Evolutionary conservation across 2,888 invertebrate species (phyloP).

Genomic region (Anodontia alba): DNA sequence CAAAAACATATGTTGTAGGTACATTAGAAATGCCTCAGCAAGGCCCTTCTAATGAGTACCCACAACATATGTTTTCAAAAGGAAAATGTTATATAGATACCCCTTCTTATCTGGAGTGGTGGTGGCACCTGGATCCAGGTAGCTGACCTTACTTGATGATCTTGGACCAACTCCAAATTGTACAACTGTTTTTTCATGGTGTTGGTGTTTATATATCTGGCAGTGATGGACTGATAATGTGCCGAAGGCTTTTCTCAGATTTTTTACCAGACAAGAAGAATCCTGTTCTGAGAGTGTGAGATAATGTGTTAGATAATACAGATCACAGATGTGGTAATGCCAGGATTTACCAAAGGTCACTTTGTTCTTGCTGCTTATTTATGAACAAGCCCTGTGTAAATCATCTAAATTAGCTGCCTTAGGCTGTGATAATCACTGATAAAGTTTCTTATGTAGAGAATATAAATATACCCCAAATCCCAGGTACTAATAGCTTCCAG

Average conservation of each 20-base stretch:
- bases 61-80: too few species aligned
- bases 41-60: too few species aligned
- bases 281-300: conserved; percentile 4
- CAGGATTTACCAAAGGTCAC: conserved; percentile 12
- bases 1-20: too few species aligned
- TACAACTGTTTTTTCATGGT: conserved; percentile 2
- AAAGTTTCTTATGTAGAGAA: background rate
- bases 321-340: conserved; percentile 18
- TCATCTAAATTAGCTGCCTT: background rate
- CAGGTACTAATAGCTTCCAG: too few species aligned
- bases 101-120: too few species aligned
- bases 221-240: conserved; percentile 13
- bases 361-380: conserved; percentile 4
- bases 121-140: conserved; percentile 16
- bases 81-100: too few species aligned
- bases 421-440: conserved; percentile 4
- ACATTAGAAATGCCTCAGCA: too few species aligned
- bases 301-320: conserved; percentile 5
- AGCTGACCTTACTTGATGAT: background rate
- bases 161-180: background rate
- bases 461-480: background rate
- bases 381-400: background rate
- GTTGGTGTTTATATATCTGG: conserved; percentile 12
- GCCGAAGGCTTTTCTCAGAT: background rate
- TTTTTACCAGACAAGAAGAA: background rate